Evolutionary conservation across 2,888 invertebrate species (phyloP).

Genomic region (Drosophila atripex): DNA sequence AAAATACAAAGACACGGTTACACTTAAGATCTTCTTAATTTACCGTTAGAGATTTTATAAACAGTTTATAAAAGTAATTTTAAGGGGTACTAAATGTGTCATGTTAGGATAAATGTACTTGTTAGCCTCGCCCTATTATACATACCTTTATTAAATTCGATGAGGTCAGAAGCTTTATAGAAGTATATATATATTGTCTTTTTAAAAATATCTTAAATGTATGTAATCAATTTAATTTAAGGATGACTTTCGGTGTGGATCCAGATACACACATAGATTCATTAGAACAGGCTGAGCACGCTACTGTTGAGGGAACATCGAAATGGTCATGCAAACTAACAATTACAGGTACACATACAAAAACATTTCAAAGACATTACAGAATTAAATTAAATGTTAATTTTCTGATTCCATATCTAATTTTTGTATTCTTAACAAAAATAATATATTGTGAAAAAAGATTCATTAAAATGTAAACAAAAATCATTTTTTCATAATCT

Average conservation of each 20-base stretch:
- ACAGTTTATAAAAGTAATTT: background rate
- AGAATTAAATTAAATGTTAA: background rate
- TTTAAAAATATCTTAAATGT: slow-evolving; percentile 22
- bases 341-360: slow-evolving; percentile 93
- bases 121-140: too few species aligned
- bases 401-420: slow-evolving; percentile 10
- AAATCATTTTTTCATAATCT: too few species aligned
- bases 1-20: background rate
- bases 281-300: slow-evolving; percentile 98
- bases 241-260: slow-evolving; percentile 98
- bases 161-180: slow-evolving; percentile 10
- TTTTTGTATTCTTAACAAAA: slow-evolving; percentile 4
- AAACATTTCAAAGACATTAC: slow-evolving; percentile 6
- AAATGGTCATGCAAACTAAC: slow-evolving; percentile 99
- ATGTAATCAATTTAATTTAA: slow-evolving; percentile 84
- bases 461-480: background rate
- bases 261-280: slow-evolving; percentile 99
- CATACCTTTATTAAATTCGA: slow-evolving; percentile 5
- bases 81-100: background rate
- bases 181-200: background rate
- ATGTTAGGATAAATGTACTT: background rate
- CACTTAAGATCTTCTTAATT: background rate
- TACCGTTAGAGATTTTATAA: background rate
- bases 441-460: too few species aligned
- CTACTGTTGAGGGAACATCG: slow-evolving; percentile 99